A percentile compares a stretch with the other conserved stretches of the same genome.
Conservation (phyloP, 2,113 vertebrate species). For the Prionailurus bengalensis region DNA sequence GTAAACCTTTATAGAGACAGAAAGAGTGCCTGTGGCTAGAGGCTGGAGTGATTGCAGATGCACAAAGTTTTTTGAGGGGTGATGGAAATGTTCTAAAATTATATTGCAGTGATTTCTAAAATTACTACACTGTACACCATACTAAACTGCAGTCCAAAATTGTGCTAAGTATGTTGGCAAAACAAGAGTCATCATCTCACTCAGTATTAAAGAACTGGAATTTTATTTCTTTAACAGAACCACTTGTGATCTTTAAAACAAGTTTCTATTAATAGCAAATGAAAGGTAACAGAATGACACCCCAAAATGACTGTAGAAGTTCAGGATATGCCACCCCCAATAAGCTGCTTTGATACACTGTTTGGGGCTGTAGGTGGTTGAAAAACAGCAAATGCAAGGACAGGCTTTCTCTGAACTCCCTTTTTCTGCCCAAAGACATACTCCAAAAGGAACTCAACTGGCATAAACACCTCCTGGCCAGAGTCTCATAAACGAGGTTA, state of each 20-base stretch:
- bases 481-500: not conserved
- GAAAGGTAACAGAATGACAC: not conserved
- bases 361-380: not conserved
- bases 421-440: not conserved
- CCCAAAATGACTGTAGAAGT: not conserved
- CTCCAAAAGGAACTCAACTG: not conserved
- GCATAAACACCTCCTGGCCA: not conserved
- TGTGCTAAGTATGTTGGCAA: not conserved
- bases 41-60: not conserved
- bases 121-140: not conserved
- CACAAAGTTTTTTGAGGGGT: not conserved
- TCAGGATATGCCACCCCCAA: not conserved
- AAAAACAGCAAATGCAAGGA: not conserved
- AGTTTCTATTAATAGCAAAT: not conserved
- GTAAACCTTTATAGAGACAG: not conserved
- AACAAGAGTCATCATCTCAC: not conserved
- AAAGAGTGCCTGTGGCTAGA: not conserved
- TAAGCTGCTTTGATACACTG: not conserved
- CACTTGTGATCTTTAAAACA: not conserved
- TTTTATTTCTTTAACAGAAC: not conserved
- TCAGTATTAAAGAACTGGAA: not conserved
- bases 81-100: not conserved
- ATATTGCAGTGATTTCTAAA: not conserved
- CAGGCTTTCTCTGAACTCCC: not conserved
- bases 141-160: not conserved